A percentile compares a stretch with the other conserved stretches of the same genome.
These are phyloP conservation scores for Varecia variegata DNA, from an alignment of 2,797 vertebrate species.

Conservation along the genomic window DNA sequence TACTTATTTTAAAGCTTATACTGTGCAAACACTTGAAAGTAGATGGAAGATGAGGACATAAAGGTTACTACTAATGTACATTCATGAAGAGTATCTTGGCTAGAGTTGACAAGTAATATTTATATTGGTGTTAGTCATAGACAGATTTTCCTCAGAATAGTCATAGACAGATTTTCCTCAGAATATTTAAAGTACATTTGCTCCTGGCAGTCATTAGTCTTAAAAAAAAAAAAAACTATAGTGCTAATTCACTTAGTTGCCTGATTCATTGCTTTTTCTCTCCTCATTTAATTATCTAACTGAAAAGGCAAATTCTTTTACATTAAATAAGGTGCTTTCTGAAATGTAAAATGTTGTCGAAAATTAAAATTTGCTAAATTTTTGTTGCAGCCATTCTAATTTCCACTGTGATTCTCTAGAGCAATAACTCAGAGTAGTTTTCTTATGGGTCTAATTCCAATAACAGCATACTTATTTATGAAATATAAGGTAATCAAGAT, in stretches of 20 bases:
- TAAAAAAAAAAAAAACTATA: background rate
- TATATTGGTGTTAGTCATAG: background rate
- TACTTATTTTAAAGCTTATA: constrained; percentile 34
- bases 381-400: constrained; percentile 4
- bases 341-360: constrained; percentile 25
- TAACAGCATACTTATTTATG: background rate
- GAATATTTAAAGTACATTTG: constrained; percentile 1
- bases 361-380: constrained; percentile 11
- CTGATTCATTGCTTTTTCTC: background rate
- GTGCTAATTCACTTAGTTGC: background rate
- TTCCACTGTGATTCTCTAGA: background rate
- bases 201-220: background rate
- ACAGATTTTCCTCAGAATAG: background rate
- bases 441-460: background rate
- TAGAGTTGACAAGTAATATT: constrained; percentile 15
- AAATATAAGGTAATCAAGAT: background rate
- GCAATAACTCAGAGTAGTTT: background rate
- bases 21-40: constrained; percentile 45
- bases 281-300: constrained; percentile 2
- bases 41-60: background rate
- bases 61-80: constrained; percentile 24
- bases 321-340: constrained; percentile 30
- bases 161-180: background rate
- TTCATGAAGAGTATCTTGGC: background rate
- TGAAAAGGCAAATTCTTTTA: constrained; percentile 31